Percentiles rank a stretch among this genome's conserved stretches.
These are phyloP conservation scores for Hypsopygia costalis DNA, from an alignment of 2,888 invertebrate genomes.

Conservation along the genomic window DNA sequence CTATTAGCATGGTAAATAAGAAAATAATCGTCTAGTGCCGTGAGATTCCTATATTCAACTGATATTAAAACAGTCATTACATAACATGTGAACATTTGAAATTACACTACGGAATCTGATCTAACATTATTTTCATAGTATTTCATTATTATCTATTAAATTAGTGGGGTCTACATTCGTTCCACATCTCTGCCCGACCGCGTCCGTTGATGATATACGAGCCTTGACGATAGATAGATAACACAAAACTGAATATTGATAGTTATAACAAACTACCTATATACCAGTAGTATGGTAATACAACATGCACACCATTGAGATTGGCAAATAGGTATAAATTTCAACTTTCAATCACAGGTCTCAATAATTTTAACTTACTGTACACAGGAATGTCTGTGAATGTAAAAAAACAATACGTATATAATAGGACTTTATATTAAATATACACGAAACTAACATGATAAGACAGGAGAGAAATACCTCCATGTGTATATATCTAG, in stretches of 20 bases:
- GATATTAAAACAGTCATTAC: neutral
- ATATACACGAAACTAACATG: neutral
- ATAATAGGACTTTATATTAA: neutral
- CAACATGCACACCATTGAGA: neutral
- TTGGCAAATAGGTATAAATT: neutral
- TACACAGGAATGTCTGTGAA: conserved; percentile 26
- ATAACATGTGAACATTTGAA: neutral
- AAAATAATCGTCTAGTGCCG: conserved; percentile 28
- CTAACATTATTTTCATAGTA: neutral
- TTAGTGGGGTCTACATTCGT: neutral
- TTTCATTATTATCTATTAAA: neutral
- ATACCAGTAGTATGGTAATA: neutral
- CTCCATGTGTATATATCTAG: neutral
- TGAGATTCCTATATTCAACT: conserved; percentile 38
- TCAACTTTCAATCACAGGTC: neutral
- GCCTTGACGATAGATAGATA: neutral
- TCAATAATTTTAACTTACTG: conserved; percentile 8
- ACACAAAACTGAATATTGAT: neutral
- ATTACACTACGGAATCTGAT: neutral
- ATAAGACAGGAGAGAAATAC: neutral
- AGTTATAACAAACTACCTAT: neutral
- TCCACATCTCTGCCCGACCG: neutral
- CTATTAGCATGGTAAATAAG: conserved; percentile 18
- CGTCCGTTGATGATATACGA: neutral
- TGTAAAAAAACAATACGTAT: neutral